Evolutionary conservation across 30 jellyfish, hydroid and myxozoan species (phyloP), one percentile per base, ranked within the genome.

Genomic region (Turritopsis rubra): DNA sequence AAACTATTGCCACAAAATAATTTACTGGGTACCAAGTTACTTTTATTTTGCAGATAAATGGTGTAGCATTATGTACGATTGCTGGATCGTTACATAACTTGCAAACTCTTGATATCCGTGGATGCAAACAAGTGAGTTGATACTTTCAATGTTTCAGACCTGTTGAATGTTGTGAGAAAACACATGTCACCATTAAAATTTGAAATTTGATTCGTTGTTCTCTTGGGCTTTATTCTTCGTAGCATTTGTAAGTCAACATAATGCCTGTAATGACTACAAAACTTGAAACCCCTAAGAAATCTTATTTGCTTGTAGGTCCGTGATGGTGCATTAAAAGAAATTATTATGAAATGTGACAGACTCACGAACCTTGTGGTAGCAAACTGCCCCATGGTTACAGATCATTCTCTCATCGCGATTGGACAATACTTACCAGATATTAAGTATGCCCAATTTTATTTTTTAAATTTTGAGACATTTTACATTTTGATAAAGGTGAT

Each of bases 361-460:
- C 86, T 93, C 76, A 88, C 91, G 21, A 88, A 95, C 22, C 84
- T 93, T 60, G 96, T 93, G 21, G 53, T 93, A 22, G 98, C 98
- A 0, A 93, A 93, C 75, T 93, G 98, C 53, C 96, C 96, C 21
- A 53, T 83, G 53, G 68, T 93, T 0, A 86, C 98, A 20, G 98
- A 93, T 75, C 91, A 90, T 1, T 83, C 98, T 27, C 52, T 93
- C 83, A 21, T 84, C n/a, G 81, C 96, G 1, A 74, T 93, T 75
- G 94, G 96, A 25, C 54, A 85, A 5, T 27, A 79, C 28, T 72
- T 86, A 52, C 84, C 89, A 18, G 60, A 29, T 8, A 66, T 90
- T 21, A 70, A 92, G 97, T 90, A 68, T 24, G 75, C 7, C 16
- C 7, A 30, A 17, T 18, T 24, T 74, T n/a, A n/a, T n/a, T n/a